Percentiles rank a stretch among this genome's conserved stretches.
Conservation (phyloP, 2,113 vertebrate genomes). For the Eleginops maclovinus region DNA sequence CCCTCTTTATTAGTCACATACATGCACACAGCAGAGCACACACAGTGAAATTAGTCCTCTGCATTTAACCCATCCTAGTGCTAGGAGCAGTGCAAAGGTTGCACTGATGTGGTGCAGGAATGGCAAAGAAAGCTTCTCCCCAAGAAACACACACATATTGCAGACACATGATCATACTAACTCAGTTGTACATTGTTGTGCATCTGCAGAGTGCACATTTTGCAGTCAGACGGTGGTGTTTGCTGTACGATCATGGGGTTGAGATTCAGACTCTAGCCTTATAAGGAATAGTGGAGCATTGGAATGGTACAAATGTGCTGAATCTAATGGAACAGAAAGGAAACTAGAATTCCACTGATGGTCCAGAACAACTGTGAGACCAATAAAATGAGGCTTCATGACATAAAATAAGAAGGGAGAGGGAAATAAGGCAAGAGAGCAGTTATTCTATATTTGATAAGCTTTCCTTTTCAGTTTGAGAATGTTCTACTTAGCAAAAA, state of each 20-base stretch:
- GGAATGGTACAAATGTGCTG: constrained; percentile 61
- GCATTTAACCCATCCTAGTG: no score
- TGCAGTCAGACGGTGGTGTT: constrained; percentile 28
- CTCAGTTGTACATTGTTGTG: background rate
- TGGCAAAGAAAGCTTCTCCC: background rate
- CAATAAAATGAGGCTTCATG: constrained; percentile 13
- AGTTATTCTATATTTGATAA: constrained; percentile 4
- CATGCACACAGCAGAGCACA: no score
- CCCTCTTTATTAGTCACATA: no score
- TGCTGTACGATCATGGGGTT: constrained; percentile 47
- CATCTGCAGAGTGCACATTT: constrained; percentile 24
- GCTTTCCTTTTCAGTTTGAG: background rate
- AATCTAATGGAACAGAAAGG: constrained; percentile 66
- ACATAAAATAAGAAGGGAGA: background rate
- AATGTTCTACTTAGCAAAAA: background rate
- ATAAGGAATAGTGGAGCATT: constrained; percentile 55
- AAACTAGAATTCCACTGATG: constrained; percentile 48
- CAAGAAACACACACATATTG: background rate
- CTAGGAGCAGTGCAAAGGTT: no score
- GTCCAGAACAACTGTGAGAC: constrained; percentile 37
- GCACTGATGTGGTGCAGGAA: background rate
- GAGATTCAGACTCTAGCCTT: constrained; percentile 53
- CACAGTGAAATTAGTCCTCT: no score
- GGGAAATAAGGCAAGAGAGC: background rate
- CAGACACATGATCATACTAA: background rate